Conservation (phyloP, 2,113 vertebrate genomes). For the Oophaga pumilio region DNA sequence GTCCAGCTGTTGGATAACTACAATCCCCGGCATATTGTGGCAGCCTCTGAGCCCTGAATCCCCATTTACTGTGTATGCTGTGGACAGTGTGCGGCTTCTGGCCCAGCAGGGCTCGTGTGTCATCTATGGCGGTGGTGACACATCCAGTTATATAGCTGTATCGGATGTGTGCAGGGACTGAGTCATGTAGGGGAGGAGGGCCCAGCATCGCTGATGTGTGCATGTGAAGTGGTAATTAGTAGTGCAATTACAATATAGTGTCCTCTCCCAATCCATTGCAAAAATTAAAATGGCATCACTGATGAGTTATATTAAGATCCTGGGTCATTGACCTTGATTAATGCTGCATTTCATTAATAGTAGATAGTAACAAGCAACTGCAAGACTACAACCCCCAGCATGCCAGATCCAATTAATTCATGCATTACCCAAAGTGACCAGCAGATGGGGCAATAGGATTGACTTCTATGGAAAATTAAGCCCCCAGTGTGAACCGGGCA, state of each 20-base stretch:
- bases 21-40: not conserved
- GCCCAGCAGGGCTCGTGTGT: not conserved
- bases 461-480: not conserved
- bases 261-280: not conserved
- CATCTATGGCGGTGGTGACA: not conserved
- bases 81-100: not conserved
- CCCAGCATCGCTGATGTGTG: not conserved
- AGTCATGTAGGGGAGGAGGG: not conserved
- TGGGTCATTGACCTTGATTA: not conserved
- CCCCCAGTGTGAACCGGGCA: constrained; percentile 24
- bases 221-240: not conserved
- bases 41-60: not conserved
- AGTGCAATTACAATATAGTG: not conserved
- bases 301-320: not conserved
- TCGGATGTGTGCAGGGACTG: not conserved
- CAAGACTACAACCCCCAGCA: not conserved
- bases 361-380: not conserved
- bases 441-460: constrained; percentile 23
- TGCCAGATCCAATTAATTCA: not conserved
- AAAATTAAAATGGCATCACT: not conserved
- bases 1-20: not conserved
- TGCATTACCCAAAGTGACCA: constrained; percentile 17
- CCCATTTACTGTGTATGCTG: not conserved
- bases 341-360: not conserved
- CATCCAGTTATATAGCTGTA: not conserved